Conservation (phyloP, 2,797 vertebrate species). For the Mustela erminea region DNA sequence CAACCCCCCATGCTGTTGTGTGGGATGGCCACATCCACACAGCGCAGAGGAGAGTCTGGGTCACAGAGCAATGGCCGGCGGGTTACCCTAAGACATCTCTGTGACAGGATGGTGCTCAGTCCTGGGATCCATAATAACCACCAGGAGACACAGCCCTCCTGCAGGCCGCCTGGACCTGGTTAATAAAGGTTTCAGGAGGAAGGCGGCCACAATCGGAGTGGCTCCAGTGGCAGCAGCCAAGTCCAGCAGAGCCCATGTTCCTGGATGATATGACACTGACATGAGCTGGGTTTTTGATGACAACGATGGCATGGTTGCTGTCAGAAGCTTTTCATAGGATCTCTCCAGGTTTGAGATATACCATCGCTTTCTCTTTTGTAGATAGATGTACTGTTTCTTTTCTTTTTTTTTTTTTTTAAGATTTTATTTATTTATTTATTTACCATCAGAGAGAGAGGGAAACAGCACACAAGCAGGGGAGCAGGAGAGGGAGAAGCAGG, state of each 20-base stretch:
- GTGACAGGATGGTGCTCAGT: neutral
- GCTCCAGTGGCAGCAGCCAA: neutral
- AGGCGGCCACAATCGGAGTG: accelerated
- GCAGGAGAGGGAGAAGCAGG: too few relatives aligned
- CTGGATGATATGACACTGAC: neutral
- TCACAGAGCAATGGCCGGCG: too few relatives aligned
- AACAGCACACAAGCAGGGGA: too few relatives aligned
- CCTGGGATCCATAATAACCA: neutral
- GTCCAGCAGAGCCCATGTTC: neutral
- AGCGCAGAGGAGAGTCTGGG: too few relatives aligned
- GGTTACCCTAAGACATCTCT: neutral
- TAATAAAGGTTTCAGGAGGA: neutral
- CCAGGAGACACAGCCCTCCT: neutral
- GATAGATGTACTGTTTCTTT: neutral
- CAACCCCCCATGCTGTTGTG: too few relatives aligned
- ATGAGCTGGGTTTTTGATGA: neutral
- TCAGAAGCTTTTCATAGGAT: neutral
- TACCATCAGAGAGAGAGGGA: too few relatives aligned
- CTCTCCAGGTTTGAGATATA: neutral
- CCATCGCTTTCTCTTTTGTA: neutral
- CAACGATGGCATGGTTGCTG: neutral
- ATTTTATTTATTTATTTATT: too few relatives aligned
- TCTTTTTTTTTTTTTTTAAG: too few relatives aligned
- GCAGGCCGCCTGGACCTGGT: too few relatives aligned
- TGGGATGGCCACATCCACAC: too few relatives aligned